Percentiles rank a stretch among this genome's conserved stretches.
Evolutionary conservation across 2,888 invertebrate species (phyloP).

Genomic region (Chydorus sphaericus): DNA sequence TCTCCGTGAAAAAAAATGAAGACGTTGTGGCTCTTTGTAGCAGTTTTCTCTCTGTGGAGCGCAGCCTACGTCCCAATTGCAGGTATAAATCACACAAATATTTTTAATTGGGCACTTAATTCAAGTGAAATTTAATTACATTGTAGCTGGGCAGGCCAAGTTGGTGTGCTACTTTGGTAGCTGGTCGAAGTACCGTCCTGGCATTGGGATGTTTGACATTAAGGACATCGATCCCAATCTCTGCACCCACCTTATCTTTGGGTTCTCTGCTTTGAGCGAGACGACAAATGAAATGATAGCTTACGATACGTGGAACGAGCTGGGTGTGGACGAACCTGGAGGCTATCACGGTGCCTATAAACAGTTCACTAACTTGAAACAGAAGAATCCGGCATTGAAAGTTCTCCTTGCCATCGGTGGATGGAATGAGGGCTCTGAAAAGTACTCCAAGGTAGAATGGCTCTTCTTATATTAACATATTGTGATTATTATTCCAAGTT

Average conservation of each 20-base stretch:
- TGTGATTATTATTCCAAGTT: not conserved
- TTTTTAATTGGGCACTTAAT: too few relatives aligned
- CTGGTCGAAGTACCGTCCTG: slow-evolving; percentile 54
- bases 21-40: too few relatives aligned
- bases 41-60: too few relatives aligned
- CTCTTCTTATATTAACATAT: slow-evolving; percentile 23
- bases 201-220: slow-evolving; percentile 47
- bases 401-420: slow-evolving; percentile 29
- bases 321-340: slow-evolving; percentile 44
- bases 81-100: too few relatives aligned
- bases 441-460: slow-evolving; percentile 37
- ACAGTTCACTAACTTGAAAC: slow-evolving; percentile 26
- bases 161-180: slow-evolving; percentile 60
- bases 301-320: slow-evolving; percentile 37
- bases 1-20: too few relatives aligned
- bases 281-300: slow-evolving; percentile 30
- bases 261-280: slow-evolving; percentile 49
- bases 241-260: slow-evolving; percentile 61
- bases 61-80: too few relatives aligned
- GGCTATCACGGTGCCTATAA: slow-evolving; percentile 35
- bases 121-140: too few relatives aligned
- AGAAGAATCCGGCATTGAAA: slow-evolving; percentile 25
- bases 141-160: not conserved
- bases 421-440: slow-evolving; percentile 40
- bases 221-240: slow-evolving; percentile 46